Percentiles rank a stretch among this genome's conserved stretches.
These are phyloP conservation scores for Hydrochoerus hydrochaeris DNA, from an alignment of 2,113 vertebrate species.

Conservation along the genomic window DNA sequence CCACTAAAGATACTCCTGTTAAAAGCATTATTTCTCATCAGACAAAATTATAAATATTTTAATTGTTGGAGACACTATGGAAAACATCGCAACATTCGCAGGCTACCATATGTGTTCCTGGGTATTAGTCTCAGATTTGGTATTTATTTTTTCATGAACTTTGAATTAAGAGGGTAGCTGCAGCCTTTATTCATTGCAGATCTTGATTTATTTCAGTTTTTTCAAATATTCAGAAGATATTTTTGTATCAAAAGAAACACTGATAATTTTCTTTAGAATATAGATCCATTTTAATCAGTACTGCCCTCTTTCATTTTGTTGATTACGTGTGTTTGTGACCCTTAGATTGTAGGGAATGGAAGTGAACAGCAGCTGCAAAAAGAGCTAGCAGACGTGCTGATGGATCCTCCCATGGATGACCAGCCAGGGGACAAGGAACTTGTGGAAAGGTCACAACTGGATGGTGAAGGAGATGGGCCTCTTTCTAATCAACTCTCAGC, in stretches of 20 bases:
- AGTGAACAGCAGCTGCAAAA: conserved; percentile 97
- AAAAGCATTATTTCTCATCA: conserved; percentile 10
- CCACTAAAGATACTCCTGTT: background rate
- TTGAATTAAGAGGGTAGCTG: conserved; percentile 48
- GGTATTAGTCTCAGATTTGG: conserved; percentile 45
- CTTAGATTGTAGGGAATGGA: conserved; percentile 98
- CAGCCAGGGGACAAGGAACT: conserved; percentile 84
- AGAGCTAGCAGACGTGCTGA: conserved; percentile 97
- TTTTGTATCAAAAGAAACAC: conserved; percentile 57
- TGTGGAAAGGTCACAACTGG: conserved; percentile 83
- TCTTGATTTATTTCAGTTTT: conserved; percentile 65
- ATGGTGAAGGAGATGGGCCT: conserved; percentile 87
- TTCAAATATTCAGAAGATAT: conserved; percentile 52
- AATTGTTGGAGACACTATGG: background rate
- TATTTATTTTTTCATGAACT: conserved; percentile 41
- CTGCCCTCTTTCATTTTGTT: conserved; percentile 61
- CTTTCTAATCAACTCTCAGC: conserved; percentile 86
- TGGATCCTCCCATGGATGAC: conserved; percentile 96
- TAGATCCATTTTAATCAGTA: background rate
- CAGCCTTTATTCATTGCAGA: background rate
- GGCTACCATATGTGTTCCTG: conserved; percentile 42
- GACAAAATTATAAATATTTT: conserved; percentile 29
- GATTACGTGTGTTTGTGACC: conserved; percentile 78
- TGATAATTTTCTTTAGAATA: conserved; percentile 57
- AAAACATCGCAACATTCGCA: conserved; percentile 33